Percentiles rank a stretch among this genome's conserved stretches.
These are phyloP conservation scores for Leptopterna dolabrata DNA, from an alignment of 2,888 invertebrate genomes.

Conservation along the genomic window DNA sequence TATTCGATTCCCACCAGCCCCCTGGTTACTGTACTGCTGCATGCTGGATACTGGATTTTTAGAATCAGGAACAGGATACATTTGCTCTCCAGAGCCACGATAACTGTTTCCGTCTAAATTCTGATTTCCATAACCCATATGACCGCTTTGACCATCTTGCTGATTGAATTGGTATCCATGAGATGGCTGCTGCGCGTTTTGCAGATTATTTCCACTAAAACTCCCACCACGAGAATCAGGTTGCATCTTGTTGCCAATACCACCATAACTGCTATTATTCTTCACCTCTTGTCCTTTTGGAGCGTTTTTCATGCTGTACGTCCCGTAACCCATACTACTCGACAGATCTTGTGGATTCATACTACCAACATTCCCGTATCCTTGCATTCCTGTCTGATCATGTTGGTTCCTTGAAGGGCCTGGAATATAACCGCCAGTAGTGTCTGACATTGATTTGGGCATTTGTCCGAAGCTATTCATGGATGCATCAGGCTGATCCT, in stretches of 20 bases:
- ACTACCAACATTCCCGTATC: not conserved
- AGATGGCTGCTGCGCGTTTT: not conserved
- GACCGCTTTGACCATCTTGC: not conserved
- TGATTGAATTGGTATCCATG: constrained; percentile 8
- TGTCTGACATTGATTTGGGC: not conserved
- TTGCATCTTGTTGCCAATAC: not conserved
- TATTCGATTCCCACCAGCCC: not conserved
- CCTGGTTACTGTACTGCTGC: not conserved
- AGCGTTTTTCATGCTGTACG: not conserved
- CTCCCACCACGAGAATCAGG: not conserved
- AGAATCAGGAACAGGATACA: not conserved
- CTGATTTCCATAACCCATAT: not conserved
- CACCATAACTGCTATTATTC: not conserved
- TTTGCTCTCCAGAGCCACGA: not conserved
- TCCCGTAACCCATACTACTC: not conserved
- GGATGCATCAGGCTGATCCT: not conserved
- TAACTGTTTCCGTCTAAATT: not conserved
- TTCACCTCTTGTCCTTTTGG: not conserved
- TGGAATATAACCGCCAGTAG: not conserved
- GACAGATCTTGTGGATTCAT: not conserved
- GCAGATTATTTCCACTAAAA: not conserved
- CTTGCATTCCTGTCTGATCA: not conserved
- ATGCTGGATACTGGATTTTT: not conserved
- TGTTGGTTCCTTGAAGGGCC: not conserved
- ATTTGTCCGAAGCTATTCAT: constrained; percentile 1